A percentile compares a stretch with the other conserved stretches of the same genome.
These are phyloP conservation scores for Phocoena phocoena DNA, from an alignment of 2,113 vertebrate species.

Conservation along the genomic window DNA sequence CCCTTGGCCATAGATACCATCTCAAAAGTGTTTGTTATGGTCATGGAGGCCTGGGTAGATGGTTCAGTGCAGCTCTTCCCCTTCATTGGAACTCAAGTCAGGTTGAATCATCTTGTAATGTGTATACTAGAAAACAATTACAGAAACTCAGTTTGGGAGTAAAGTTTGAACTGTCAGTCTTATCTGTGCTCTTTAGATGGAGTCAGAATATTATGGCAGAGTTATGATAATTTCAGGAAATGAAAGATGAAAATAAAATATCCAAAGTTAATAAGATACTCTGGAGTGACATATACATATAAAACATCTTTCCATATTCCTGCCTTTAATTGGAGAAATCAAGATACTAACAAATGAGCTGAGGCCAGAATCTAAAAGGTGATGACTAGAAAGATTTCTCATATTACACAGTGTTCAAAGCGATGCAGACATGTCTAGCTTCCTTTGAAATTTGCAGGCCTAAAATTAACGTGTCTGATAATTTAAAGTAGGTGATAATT, in stretches of 20 bases:
- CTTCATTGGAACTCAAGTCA: neutral
- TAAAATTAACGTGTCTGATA: neutral
- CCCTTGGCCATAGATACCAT: neutral
- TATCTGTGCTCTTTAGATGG: neutral
- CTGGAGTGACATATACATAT: neutral
- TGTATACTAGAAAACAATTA: neutral
- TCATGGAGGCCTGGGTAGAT: neutral
- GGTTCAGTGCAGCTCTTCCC: neutral
- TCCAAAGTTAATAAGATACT: neutral
- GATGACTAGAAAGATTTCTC: neutral
- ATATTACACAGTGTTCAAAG: neutral
- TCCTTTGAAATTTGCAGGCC: constrained; percentile 38
- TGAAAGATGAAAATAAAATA: constrained; percentile 20
- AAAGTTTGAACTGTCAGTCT: neutral
- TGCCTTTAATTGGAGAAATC: neutral
- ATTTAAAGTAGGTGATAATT: constrained; percentile 37
- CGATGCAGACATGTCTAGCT: neutral
- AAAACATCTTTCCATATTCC: neutral
- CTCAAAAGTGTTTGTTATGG: neutral
- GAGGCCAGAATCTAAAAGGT: neutral
- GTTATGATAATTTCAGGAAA: neutral
- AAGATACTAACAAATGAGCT: neutral
- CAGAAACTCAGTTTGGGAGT: neutral
- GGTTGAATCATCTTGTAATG: neutral
- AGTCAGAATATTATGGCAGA: neutral